These are phyloP conservation scores for Zygogramma bicolorata DNA, from an alignment of 2,888 invertebrate species.

Conservation along the genomic window DNA sequence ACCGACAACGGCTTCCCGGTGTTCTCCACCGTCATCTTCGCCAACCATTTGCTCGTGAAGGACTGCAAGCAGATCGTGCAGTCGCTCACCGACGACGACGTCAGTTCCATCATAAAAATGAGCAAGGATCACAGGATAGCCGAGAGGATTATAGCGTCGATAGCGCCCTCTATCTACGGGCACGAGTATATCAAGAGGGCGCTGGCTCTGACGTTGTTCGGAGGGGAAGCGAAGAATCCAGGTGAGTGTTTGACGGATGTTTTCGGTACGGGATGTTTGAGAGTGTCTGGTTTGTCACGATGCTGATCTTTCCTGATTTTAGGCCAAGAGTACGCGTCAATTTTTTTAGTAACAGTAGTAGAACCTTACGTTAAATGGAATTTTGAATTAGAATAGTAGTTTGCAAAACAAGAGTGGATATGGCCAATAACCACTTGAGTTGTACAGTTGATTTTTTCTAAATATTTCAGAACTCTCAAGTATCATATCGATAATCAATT, in stretches of 20 bases:
- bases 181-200: slow-evolving; percentile 96
- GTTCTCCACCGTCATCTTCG: slow-evolving; percentile 96
- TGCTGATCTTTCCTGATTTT: too few relatives aligned
- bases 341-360: too few relatives aligned
- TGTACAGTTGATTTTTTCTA: too few relatives aligned
- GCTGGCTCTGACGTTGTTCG: slow-evolving; percentile 92
- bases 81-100: slow-evolving; percentile 95
- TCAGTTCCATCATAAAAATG: slow-evolving; percentile 85
- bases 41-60: slow-evolving; percentile 94
- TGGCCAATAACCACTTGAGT: too few relatives aligned
- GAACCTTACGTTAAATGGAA: too few relatives aligned
- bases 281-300: too few relatives aligned
- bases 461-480: too few relatives aligned
- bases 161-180: slow-evolving; percentile 98
- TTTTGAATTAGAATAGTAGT: too few relatives aligned
- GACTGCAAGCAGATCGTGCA: slow-evolving; percentile 94
- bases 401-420: too few relatives aligned
- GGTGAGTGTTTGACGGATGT: slow-evolving; percentile 68
- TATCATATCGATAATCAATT: too few relatives aligned
- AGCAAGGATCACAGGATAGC: slow-evolving; percentile 91
- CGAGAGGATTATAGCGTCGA: slow-evolving; percentile 91
- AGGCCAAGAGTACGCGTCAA: too few relatives aligned
- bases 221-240: slow-evolving; percentile 97
- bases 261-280: too few relatives aligned
- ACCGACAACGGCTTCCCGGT: slow-evolving; percentile 96